Percentiles rank a stretch among this genome's conserved stretches.
Evolutionary conservation across 2,888 invertebrate species (phyloP).

Genomic region (Agonopterix heracliana): DNA sequence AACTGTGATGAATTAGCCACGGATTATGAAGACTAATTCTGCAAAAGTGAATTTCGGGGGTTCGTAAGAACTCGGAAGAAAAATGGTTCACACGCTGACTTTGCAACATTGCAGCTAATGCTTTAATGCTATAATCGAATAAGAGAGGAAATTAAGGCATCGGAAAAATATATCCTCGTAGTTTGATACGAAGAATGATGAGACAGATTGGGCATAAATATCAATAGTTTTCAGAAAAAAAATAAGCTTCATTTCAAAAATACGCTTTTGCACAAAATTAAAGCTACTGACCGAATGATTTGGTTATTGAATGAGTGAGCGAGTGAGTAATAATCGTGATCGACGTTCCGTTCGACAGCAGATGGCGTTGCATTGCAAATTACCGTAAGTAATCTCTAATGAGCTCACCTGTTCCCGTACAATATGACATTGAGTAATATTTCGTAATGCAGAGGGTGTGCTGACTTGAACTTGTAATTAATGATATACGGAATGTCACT

Average conservation of each 20-base stretch:
- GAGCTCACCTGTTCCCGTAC: conserved; percentile 54
- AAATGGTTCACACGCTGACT: conserved; percentile 58
- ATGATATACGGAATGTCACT: conserved; percentile 2
- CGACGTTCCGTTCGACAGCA: conserved; percentile 39
- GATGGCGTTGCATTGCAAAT: conserved; percentile 58
- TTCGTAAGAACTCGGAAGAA: conserved; percentile 48
- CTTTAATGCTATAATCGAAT: conserved; percentile 58
- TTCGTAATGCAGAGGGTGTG: conserved; percentile 5
- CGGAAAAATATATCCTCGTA: conserved; percentile 34
- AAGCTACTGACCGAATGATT: conserved; percentile 4
- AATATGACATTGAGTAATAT: conserved; percentile 34
- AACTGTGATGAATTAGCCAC: conserved; percentile 57
- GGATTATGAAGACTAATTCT: conserved; percentile 54
- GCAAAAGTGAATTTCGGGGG: conserved; percentile 58
- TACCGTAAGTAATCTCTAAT: conserved; percentile 64
- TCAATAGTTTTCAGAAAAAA: too few relatives aligned
- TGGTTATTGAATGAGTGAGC: conserved; percentile 15
- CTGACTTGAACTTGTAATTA: conserved; percentile 4
- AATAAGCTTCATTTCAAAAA: too few relatives aligned
- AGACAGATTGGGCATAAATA: conserved; percentile 12
- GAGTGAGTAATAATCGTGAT: conserved; percentile 34
- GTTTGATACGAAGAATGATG: conserved; percentile 29
- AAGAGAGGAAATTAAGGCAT: conserved; percentile 50
- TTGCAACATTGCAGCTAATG: conserved; percentile 44
- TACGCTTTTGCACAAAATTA: not conserved